These are phyloP conservation scores for Columba janthina DNA, from an alignment of 2,113 vertebrate species.

Conservation along the genomic window DNA sequence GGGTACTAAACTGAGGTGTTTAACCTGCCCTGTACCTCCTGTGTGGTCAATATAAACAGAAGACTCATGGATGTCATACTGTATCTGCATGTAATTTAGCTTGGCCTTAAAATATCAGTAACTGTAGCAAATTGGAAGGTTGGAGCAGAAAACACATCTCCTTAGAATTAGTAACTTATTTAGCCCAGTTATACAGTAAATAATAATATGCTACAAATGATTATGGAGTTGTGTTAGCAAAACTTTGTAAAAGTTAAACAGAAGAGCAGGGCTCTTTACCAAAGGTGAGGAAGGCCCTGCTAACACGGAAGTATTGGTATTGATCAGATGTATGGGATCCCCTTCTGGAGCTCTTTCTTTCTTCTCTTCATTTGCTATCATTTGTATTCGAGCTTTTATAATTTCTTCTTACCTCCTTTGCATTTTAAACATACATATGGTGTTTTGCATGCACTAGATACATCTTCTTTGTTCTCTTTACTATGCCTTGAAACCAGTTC, in stretches of 20 bases:
- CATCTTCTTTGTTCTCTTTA: not conserved
- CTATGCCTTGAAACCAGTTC: not conserved
- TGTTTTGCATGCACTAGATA: not conserved
- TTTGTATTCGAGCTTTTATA: not conserved
- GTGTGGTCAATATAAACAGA: not conserved
- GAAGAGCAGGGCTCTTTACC: not conserved
- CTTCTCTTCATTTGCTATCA: not conserved
- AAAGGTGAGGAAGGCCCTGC: not conserved
- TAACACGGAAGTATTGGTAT: not conserved
- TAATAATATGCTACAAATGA: not conserved
- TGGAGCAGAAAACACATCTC: not conserved
- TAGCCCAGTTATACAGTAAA: not conserved
- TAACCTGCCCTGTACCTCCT: not conserved
- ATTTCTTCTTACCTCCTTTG: not conserved
- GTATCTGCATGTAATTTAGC: not conserved
- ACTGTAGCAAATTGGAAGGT: not conserved
- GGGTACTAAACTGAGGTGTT: not conserved
- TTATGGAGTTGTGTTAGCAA: not conserved
- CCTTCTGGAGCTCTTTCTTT: not conserved
- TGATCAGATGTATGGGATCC: not conserved
- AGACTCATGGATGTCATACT: not conserved
- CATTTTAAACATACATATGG: not conserved
- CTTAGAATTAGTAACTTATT: not conserved
- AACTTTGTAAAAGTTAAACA: not conserved
- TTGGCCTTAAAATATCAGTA: not conserved